phyloP scores from a whole-genome alignment of 1,140 invertebrate species.

The Venturia canescens region DNA sequence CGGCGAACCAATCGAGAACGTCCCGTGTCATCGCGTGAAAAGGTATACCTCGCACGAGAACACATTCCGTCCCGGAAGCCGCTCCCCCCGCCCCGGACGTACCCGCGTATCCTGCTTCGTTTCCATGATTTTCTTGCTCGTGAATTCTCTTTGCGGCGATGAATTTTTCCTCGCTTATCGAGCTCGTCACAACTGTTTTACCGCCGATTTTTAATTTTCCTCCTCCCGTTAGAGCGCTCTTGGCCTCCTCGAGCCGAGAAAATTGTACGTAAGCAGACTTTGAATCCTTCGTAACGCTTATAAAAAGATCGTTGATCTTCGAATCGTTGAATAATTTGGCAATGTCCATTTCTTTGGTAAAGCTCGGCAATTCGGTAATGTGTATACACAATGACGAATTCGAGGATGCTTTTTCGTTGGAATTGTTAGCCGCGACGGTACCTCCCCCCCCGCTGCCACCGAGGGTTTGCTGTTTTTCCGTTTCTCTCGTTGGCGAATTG shows the following conservation, averaged over 20 bases:
- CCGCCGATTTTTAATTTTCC: slow-evolving; percentile 78
- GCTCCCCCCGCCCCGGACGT: no score
- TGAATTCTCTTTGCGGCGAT: slow-evolving; percentile 75
- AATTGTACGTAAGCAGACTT: slow-evolving; percentile 86
- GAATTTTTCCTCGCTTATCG: slow-evolving; percentile 78
- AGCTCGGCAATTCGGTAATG: slow-evolving; percentile 84
- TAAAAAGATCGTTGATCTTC: slow-evolving; percentile 81
- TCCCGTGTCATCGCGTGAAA: slow-evolving; percentile 85
- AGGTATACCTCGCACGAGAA: slow-evolving; percentile 87
- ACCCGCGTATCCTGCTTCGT: slow-evolving; percentile 44
- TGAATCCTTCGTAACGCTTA: slow-evolving; percentile 81
- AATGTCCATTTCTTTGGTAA: slow-evolving; percentile 87
- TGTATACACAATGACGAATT: slow-evolving; percentile 80
- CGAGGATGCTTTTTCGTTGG: slow-evolving; percentile 44
- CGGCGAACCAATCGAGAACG: slow-evolving; percentile 87
- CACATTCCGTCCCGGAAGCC: slow-evolving; percentile 79
- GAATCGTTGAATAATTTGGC: slow-evolving; percentile 86
- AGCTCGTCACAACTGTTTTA: slow-evolving; percentile 77
- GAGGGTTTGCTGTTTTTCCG: not conserved
- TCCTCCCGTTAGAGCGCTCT: slow-evolving; percentile 78
- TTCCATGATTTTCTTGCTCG: slow-evolving; percentile 65
- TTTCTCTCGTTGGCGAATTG: slow-evolving; percentile 35
- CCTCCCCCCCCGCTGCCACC: no score
- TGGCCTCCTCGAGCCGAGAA: slow-evolving; percentile 82
- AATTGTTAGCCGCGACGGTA: no score